Conservation (phyloP, 2,888 invertebrate species). For the Cremastinae sp. region DNA sequence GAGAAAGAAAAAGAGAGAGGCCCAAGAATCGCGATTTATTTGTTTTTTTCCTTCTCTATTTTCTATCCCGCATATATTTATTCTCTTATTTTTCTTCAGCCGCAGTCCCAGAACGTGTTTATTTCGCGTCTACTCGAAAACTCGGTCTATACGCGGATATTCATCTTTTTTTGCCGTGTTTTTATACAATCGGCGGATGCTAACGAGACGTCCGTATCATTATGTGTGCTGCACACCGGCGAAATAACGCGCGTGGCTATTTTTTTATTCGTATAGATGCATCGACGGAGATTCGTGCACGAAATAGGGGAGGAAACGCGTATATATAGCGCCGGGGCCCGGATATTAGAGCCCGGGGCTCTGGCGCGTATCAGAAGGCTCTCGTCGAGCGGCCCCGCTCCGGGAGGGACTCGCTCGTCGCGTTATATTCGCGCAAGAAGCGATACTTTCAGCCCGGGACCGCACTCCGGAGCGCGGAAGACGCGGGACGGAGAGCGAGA, state of each 20-base stretch:
- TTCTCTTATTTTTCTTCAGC: neutral
- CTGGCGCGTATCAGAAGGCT: constrained; percentile 34
- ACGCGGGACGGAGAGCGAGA: constrained; percentile 62
- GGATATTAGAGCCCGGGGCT: constrained; percentile 61
- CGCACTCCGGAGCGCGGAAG: constrained; percentile 49
- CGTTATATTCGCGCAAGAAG: constrained; percentile 26
- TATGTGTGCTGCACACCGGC: constrained; percentile 71
- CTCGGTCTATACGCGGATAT: no score
- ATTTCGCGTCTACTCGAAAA: constrained; percentile 24
- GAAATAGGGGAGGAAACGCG: constrained; percentile 69
- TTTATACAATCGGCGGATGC: constrained; percentile 61
- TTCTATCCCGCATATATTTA: constrained; percentile 30
- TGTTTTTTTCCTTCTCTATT: constrained; percentile 71
- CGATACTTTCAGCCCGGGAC: constrained; percentile 24
- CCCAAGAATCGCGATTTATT: no score
- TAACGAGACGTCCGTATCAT: constrained; percentile 80
- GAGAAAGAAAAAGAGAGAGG: no score
- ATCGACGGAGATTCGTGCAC: constrained; percentile 58
- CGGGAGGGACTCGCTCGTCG: constrained; percentile 23
- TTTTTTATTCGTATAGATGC: constrained; percentile 23
- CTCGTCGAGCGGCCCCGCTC: constrained; percentile 9
- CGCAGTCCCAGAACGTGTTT: neutral
- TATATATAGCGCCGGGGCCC: no score
- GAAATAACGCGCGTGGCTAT: constrained; percentile 64
- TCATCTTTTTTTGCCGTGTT: constrained; percentile 11